These are phyloP conservation scores for Ericerus pela DNA, from an alignment of 1,140 invertebrate genomes.

Conservation along the genomic window DNA sequence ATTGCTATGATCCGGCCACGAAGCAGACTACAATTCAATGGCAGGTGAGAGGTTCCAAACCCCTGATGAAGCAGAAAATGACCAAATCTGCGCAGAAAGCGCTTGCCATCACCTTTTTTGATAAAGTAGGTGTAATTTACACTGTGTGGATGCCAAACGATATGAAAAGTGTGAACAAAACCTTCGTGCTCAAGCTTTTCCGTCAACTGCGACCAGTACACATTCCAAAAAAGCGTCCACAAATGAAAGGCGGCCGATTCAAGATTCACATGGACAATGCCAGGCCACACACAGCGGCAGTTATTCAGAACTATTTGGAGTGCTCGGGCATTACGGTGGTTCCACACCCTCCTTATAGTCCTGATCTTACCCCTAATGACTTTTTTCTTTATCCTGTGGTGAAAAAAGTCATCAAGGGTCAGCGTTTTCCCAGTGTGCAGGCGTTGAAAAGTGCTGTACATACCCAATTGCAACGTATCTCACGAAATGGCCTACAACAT, in stretches of 20 bases:
- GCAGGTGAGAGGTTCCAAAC: too few relatives aligned
- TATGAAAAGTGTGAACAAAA: conserved; percentile 11
- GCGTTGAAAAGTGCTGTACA: too few relatives aligned
- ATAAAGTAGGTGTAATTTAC: conserved; percentile 9
- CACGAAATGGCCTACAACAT: too few relatives aligned
- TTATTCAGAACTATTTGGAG: conserved; percentile 2
- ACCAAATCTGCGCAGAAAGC: conserved; percentile 2
- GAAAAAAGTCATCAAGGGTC: too few relatives aligned
- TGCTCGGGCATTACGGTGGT: conserved; percentile 8
- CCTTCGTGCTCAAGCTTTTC: neutral
- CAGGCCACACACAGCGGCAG: conserved; percentile 2
- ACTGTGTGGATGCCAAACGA: conserved; percentile 7
- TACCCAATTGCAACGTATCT: too few relatives aligned
- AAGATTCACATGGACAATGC: conserved; percentile 14
- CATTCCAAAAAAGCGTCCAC: conserved; percentile 14
- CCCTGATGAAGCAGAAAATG: too few relatives aligned
- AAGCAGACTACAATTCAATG: too few relatives aligned
- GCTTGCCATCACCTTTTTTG: conserved; percentile 14
- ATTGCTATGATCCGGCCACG: too few relatives aligned
- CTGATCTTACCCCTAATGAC: neutral
- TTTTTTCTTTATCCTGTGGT: conserved; percentile 16
- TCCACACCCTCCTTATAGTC: conserved; percentile 14
- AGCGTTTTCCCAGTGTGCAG: too few relatives aligned
- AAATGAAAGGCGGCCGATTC: neutral
- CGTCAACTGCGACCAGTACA: conserved; percentile 10